Evolutionary conservation across 2,797 vertebrate species (phyloP), one percentile per base, ranked within the genome.

Genomic region (Oreonectes daqikongensis): DNA sequence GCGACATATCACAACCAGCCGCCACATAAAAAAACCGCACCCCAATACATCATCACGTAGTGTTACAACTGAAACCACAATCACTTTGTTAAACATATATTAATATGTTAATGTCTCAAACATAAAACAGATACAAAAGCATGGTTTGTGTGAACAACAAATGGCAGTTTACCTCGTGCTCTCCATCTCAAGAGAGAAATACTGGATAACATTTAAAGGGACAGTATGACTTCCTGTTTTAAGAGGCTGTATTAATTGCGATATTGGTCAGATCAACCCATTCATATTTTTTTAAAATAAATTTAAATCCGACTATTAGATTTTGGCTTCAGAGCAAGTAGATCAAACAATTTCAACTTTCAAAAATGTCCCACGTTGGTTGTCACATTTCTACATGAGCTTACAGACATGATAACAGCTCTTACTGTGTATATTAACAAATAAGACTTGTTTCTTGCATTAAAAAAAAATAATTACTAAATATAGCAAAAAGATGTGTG

Each of bases 1-100:
- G 84, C 79, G 84, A 86, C 85, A 86, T 65, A 61, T 38, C 74
- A 65, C 82, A 59, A 71, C 50, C 75, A 65, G 40, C 40, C 48
- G 15, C 24, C 11, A 35, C 50, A 2, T 26, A 59, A 69, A 44
- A 64, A 55, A 55, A 4, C 5, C 40, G 20, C 40, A 24, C 38
- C 38, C 22, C 63, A 42, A 68, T 44, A 35, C 52, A 40, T 69
- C 64, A 66, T 68, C 53, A 72, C 22, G 50, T 75, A 81, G 80
- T 83, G 83, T 85, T 75, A 64, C 61, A 60, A 60, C 50, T 69
- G 30, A 60, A 38, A 44, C 10, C 20, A 44, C 6, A 38, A 44
- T 6, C 20, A 44, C 6, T 72, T 72, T 52, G 63, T 17, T 24
- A 35, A 46, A 63, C 10, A 28, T 50, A 67, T 28, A 68, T 50